phyloP scores from a whole-genome alignment of 2,888 invertebrate species.

The Apoderus coryli region DNA sequence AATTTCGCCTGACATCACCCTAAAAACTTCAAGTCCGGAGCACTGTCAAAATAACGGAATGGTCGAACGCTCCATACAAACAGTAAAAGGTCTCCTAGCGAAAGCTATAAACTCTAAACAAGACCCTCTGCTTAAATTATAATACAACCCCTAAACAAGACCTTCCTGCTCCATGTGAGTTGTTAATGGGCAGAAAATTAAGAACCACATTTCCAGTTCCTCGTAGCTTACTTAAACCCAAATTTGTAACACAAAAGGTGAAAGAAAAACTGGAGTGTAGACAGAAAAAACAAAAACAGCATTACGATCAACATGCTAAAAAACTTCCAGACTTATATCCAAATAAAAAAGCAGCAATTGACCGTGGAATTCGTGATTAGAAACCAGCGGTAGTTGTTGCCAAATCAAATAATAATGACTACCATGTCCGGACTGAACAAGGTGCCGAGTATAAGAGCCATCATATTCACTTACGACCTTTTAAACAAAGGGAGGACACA shows the following conservation, averaged over 20 bases:
- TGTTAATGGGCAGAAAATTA: conserved; percentile 20
- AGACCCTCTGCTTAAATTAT: conserved; percentile 17
- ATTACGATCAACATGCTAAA: conserved; percentile 8
- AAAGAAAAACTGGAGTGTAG: conserved; percentile 5
- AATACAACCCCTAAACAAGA: conserved; percentile 19
- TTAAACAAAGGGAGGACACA: too few species aligned
- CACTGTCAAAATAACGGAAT: conserved; percentile 16
- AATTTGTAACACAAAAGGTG: too few species aligned
- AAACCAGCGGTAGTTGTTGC: conserved; percentile 10
- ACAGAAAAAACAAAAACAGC: conserved; percentile 9
- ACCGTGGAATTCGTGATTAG: conserved; percentile 9
- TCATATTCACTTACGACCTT: too few species aligned
- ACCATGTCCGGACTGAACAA: too few species aligned
- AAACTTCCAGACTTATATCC: conserved; percentile 6
- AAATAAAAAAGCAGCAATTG: conserved; percentile 5
- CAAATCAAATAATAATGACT: too few species aligned
- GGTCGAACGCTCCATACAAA: conserved; percentile 17
- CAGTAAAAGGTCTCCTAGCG: conserved; percentile 16
- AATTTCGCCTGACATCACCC: conserved; percentile 14
- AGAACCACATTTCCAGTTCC: too few species aligned
- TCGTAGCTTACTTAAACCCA: too few species aligned
- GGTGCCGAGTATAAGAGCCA: too few species aligned
- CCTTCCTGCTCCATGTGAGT: too few species aligned
- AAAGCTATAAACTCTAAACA: conserved; percentile 15
- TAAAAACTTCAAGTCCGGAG: conserved; percentile 16